Conservation (phyloP, 2,113 vertebrate species). For the Procavia capensis region DNA sequence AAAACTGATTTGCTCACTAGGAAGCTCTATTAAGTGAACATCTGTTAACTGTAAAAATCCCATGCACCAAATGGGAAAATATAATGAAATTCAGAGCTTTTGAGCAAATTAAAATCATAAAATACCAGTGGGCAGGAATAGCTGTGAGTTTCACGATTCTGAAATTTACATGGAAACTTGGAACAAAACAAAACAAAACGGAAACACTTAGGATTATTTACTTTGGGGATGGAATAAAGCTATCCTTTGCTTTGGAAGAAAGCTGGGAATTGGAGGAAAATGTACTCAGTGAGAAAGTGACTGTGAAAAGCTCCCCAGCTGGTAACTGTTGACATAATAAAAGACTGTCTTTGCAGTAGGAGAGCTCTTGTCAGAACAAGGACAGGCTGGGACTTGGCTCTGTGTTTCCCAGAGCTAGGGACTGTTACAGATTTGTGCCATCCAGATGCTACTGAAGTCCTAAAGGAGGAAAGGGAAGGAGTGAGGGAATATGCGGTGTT, state of each 20-base stretch:
- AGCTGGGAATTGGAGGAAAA: constrained; percentile 10
- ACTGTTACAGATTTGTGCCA: constrained; percentile 22
- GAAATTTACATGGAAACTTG: constrained; percentile 68
- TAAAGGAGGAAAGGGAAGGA: constrained; percentile 9
- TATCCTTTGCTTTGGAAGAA: constrained; percentile 63
- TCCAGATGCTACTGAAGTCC: constrained; percentile 56
- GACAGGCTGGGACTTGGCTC: constrained; percentile 16
- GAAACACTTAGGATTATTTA: constrained; percentile 70
- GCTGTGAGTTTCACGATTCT: constrained; percentile 65
- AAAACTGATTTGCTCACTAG: constrained; percentile 68
- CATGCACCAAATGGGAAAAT: constrained; percentile 76
- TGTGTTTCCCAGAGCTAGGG: constrained; percentile 39
- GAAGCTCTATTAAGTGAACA: constrained; percentile 80
- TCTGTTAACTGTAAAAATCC: constrained; percentile 84
- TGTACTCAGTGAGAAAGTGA: neutral
- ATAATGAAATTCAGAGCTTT: constrained; percentile 77
- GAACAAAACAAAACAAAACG: constrained; percentile 54
- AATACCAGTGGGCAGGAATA: constrained; percentile 75
- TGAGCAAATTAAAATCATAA: constrained; percentile 84
- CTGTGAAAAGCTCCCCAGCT: constrained; percentile 43
- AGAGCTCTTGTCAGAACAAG: neutral
- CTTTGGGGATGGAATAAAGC: neutral
- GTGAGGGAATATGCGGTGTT: constrained; percentile 1
- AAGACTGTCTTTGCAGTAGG: constrained; percentile 30
- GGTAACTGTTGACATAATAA: constrained; percentile 52